Conservation (phyloP, 2,113 vertebrate genomes). For the Podarcis cretensis region DNA sequence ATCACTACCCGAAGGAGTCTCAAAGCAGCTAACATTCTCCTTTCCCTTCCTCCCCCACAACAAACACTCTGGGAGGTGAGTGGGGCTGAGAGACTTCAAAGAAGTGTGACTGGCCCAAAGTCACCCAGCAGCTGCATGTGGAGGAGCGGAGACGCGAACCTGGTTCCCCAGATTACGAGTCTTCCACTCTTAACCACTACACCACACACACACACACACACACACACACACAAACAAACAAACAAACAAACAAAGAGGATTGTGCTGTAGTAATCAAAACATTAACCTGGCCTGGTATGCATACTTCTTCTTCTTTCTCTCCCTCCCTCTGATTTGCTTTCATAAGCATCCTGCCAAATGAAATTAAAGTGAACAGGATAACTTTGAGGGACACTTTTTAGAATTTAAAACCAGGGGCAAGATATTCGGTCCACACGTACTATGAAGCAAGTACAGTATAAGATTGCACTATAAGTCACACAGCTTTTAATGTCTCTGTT, state of each 20-base stretch:
- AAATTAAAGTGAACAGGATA: constrained; percentile 50
- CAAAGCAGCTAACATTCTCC: too few relatives aligned
- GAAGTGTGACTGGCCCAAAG: too few relatives aligned
- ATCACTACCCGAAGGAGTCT: too few relatives aligned
- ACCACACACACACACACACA: too few relatives aligned
- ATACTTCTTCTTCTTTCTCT: neutral
- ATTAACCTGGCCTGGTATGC: constrained; percentile 7
- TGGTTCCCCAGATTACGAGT: too few relatives aligned
- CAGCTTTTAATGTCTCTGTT: neutral
- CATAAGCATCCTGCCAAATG: constrained; percentile 43
- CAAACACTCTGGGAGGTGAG: too few relatives aligned
- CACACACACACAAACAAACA: too few relatives aligned
- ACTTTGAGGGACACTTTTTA: neutral
- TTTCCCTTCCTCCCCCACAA: too few relatives aligned
- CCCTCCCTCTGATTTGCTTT: constrained; percentile 43
- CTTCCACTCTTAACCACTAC: too few relatives aligned
- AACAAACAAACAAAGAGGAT: neutral
- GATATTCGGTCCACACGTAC: neutral
- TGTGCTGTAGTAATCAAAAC: neutral
- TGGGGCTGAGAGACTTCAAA: too few relatives aligned
- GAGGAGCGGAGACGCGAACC: too few relatives aligned
- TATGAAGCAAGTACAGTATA: constrained; percentile 30
- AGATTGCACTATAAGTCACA: neutral
- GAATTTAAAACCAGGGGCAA: constrained; percentile 44
- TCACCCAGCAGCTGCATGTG: too few relatives aligned